Base-by-base conservation (phyloP, 2,888 invertebrate species). In the Eretmocerus hayati region DNA sequence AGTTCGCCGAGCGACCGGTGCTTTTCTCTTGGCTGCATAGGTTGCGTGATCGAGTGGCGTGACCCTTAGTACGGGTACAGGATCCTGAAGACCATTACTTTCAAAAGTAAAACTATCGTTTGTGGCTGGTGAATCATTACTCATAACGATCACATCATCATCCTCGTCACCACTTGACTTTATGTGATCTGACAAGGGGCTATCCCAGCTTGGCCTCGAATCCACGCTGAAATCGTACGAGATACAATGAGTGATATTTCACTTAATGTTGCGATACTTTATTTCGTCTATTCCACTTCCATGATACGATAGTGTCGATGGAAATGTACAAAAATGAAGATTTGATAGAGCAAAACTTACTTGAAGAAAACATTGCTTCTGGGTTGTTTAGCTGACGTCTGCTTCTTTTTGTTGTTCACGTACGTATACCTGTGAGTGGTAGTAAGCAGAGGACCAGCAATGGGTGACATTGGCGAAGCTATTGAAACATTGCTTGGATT, bases 331-430 rank as follows among this genome's bases (percentile, higher is more conserved):
- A 26, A 26, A 26, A 26, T 26, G 1, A 26, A 26, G 11, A 26
- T 9, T 26, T 9, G 11, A 11, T 64, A 64, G 11, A 26, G 6
- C 9, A 62, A n/a, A n/a, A n/a, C 63, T 36, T 62, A 62, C 30
- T 59, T 55, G 8, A 59, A 58, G n/a, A 66, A 57, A 42, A 69
- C 67, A n/a, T n/a, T n/a, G n/a, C n/a, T n/a, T n/a, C 60, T 62
- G 9, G 62, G 46, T 1, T 59, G 40, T 16, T 47, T 50, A 1
- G 40, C 18, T 2, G 48, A 3, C 5, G 21, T 15, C 15, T 38
- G 18, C 5, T 68, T 63, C 33, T 67, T 71, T 37, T 69, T 69
- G 49, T 71, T 71, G 48, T 71, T 71, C 4, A 67, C 45, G 44
- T 71, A 71, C 1, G 71, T 71, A n/a, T 9, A 26, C 11, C 26